Conservation (phyloP, 1,140 invertebrate genomes). For the Trypoxylus dichotomus region DNA sequence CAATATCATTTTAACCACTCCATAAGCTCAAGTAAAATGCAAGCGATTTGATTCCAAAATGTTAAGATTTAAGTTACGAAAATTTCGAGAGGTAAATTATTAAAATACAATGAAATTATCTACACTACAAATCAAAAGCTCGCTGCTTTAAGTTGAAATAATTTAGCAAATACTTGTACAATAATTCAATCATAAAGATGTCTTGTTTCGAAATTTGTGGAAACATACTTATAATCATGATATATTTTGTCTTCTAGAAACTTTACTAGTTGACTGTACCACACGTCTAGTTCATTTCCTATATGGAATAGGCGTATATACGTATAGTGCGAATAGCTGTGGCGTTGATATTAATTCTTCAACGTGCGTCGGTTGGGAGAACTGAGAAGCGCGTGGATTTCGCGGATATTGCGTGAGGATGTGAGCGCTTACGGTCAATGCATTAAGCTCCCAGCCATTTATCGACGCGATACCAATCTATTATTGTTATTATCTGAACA, state of each 20-base stretch:
- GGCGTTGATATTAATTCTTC: constrained; percentile 9
- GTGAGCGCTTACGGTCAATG: background rate
- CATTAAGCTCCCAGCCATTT: background rate
- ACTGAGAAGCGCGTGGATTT: constrained; percentile 1
- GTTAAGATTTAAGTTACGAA: no score
- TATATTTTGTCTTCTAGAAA: background rate
- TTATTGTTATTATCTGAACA: constrained; percentile 5
- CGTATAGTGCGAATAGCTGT: background rate
- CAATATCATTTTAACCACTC: no score
- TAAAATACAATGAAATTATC: no score
- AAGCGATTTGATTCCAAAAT: no score
- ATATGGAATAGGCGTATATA: background rate
- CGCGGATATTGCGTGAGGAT: constrained; percentile 24
- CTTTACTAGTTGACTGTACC: background rate
- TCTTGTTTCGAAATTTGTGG: no score
- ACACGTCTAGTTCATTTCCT: constrained; percentile 18
- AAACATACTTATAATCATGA: no score
- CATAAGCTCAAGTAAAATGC: no score
- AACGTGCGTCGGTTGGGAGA: constrained; percentile 3
- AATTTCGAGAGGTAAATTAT: no score
- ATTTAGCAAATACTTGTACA: no score
- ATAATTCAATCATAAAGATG: no score
- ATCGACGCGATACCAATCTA: constrained; percentile 1
- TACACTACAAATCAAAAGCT: no score
- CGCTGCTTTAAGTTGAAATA: no score